A percentile compares a stretch with the other conserved stretches of the same genome.
These are phyloP conservation scores for Mungos mungo DNA, from an alignment of 2,113 vertebrate genomes.

Conservation along the genomic window DNA sequence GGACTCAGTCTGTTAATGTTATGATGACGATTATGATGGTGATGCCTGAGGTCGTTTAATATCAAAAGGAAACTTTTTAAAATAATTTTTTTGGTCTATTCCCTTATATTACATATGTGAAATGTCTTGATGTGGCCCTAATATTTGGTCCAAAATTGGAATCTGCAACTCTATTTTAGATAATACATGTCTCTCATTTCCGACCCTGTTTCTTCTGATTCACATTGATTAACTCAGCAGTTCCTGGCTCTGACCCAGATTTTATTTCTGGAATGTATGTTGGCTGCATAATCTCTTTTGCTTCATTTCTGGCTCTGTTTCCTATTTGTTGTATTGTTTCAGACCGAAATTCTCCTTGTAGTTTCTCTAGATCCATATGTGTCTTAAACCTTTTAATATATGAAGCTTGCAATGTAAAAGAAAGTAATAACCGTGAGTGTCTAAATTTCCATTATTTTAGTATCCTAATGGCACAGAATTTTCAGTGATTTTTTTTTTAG, in stretches of 20 bases:
- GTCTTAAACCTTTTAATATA: background rate
- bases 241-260: slow-evolving; percentile 61
- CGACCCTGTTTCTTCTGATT: slow-evolving; percentile 58
- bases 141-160: background rate
- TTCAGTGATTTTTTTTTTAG: background rate
- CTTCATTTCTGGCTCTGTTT: slow-evolving; percentile 5
- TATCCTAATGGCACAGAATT: background rate
- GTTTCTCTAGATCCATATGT: background rate
- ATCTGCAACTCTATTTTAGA: slow-evolving; percentile 39
- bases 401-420: background rate
- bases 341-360: slow-evolving; percentile 9
- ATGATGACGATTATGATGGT: background rate
- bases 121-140: background rate
- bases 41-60: background rate
- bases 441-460: background rate
- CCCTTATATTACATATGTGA: background rate
- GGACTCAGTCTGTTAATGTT: background rate
- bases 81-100: background rate
- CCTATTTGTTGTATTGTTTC: slow-evolving; percentile 4
- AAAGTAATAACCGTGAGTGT: background rate
- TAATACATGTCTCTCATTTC: slow-evolving; percentile 14
- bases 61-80: background rate
- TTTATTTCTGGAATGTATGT: slow-evolving; percentile 61
- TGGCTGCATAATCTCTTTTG: slow-evolving; percentile 48
- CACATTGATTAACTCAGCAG: slow-evolving; percentile 31